Evolutionary conservation across 1,140 invertebrate genomes (phyloP).

Genomic region (Pseudachorutes palmiensis): DNA sequence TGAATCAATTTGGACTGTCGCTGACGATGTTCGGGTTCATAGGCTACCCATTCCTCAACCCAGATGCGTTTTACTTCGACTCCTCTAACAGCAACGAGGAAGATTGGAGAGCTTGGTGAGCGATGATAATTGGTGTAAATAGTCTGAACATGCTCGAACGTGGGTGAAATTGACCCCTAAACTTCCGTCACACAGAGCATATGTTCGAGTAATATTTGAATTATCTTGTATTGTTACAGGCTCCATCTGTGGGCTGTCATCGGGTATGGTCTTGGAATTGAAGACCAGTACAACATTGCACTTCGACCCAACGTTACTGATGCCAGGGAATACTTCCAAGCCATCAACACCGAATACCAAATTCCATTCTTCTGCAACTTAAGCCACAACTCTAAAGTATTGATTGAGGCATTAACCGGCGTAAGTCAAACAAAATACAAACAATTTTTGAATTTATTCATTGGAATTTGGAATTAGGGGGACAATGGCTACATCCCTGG

Average conservation of each 20-base stretch:
- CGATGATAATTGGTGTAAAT: no score
- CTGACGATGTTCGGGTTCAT: neutral
- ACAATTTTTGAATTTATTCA: no score
- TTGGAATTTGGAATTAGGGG: no score
- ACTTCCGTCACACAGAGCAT: no score
- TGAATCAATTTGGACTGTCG: neutral
- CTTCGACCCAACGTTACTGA: neutral
- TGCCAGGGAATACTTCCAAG: neutral
- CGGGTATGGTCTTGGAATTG: neutral
- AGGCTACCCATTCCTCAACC: neutral
- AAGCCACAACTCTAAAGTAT: neutral
- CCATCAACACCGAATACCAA: neutral
- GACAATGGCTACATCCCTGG: no score
- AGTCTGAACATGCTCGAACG: no score
- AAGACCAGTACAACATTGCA: slow-evolving; percentile 8
- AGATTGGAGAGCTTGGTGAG: neutral
- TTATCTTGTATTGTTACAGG: no score
- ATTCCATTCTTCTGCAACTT: neutral
- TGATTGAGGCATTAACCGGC: neutral
- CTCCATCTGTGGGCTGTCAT: slow-evolving; percentile 11
- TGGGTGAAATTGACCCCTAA: no score
- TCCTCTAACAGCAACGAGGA: neutral
- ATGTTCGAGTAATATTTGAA: no score
- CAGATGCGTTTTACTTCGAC: neutral
- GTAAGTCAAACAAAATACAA: no score